Base-by-base conservation (phyloP, 2,888 invertebrate species). In the Chrysodeixis includens region DNA sequence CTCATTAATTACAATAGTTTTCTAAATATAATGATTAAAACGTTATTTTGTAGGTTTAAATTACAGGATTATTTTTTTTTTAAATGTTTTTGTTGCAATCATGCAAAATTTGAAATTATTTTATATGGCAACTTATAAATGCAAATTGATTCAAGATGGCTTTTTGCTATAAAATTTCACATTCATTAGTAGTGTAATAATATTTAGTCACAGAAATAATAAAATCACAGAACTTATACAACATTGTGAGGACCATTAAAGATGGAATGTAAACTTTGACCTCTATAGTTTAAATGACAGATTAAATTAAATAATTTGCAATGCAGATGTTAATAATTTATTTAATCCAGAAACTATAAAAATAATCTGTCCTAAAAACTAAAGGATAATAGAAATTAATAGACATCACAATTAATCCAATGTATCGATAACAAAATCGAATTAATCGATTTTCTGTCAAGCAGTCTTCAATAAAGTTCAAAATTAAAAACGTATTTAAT, bases 1-100 rank as follows among this genome's bases (percentile, higher is more conserved):
- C 75, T 63, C 64, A 82, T 85, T 86, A 84, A 83, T 85, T 85
- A 87, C 84, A 85, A 78, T 74, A 78, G 70, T 62, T 63, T 74
- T 76, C 71, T 79, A 72, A 74, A 75, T 71, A 76, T 74, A 73
- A 66, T 66, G 63, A 66, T 75, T 77, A 69, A 70, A 74, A 76
- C 65, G 56, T 82, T 79, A 67, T 59, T 69, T 76, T 64, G 56
- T 68, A 69, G 62, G 16, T 68, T 60, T 62, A 68, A 68, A 54
- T 64, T 74, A 75, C 61, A 63, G 62, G 56, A 69, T 69, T 72
- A 62, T 56, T 70, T 56, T 70, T 75, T 63, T 61, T n/a, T n/a
- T n/a, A n/a, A 12, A 78, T 18, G 62, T 56, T 57, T 54, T 69
- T 52, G 51, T 68, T 66, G 66, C 60, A 60, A 46, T 46, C 49